Percentiles rank a stretch among this genome's conserved stretches.
Conservation (phyloP, 1,140 invertebrate genomes). For the Radopholus similis region DNA sequence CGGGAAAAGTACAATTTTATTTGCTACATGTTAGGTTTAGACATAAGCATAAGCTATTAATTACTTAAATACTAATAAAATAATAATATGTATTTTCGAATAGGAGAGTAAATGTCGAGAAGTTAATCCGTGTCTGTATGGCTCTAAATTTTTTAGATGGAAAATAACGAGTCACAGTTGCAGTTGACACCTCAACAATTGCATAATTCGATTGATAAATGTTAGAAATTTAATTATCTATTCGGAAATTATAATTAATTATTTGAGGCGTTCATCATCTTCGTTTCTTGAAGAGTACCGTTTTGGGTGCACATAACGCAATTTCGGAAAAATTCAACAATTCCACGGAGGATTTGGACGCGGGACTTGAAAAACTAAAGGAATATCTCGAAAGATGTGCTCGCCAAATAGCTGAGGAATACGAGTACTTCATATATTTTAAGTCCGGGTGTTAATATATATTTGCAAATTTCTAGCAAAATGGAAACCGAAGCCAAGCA, state of each 20-base stretch:
- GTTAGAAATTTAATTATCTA: conserved; percentile 14
- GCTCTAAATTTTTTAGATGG: too few species aligned
- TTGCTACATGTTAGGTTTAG: too few species aligned
- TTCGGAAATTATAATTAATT: conserved; percentile 2
- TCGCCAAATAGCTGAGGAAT: conserved; percentile 16
- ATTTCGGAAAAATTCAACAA: background rate
- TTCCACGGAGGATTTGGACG: background rate
- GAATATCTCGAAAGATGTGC: conserved; percentile 9
- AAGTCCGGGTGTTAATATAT: background rate
- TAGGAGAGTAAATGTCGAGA: too few species aligned
- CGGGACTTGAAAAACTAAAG: background rate
- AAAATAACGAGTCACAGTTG: too few species aligned
- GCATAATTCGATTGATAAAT: background rate
- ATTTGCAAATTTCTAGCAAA: conserved; percentile 5
- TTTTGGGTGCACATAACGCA: background rate
- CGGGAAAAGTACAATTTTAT: too few species aligned
- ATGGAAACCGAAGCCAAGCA: conserved; percentile 21
- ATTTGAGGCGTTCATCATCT: background rate
- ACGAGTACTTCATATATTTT: conserved; percentile 4
- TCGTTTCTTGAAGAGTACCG: background rate
- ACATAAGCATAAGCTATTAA: too few species aligned
- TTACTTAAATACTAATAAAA: too few species aligned
- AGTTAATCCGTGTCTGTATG: too few species aligned
- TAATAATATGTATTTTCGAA: too few species aligned
- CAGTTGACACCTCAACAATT: background rate